Evolutionary conservation across 2,113 vertebrate species (phyloP), one percentile per base, ranked within the genome.

Genomic region (Kryptolebias marmoratus): DNA sequence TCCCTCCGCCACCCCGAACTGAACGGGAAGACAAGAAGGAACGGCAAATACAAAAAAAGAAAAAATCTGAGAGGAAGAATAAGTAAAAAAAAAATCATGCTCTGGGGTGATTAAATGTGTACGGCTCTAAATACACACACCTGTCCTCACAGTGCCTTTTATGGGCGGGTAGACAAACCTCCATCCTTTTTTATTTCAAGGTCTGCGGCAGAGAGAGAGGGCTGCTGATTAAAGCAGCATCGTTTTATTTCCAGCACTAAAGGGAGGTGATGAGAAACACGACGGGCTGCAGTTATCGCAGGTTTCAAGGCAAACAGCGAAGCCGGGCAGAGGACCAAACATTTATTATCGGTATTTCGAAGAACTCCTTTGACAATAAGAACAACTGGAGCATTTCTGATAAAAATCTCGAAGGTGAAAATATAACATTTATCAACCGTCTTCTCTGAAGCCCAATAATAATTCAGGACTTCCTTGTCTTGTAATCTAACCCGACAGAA

Each of bases 121-220:
- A 28, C 22, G 0, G 62, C 48, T 30, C 48, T 65, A 58, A 28
- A 80, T 64, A 70, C 76, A 89, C 45, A 81, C 14, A 81, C 13
- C 16, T 36, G 55, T n/a, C 36, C n/a, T 10, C 5, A 9, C 10
- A 0, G 50, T 36, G 54, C 45, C 4, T 36, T 12, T n/a, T 61
- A 31, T 52, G n/a, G 15, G 31, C 11, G 53, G 5, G n/a, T 14
- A 67, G 4, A 12, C 13, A 47, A 57, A 30, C 73, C 70, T 63
- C 8, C 59, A 54, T 27, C 61, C 65, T 49, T 56, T 9, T 59
- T 68, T 59, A 54, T 47, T 44, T 31, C 11, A 8, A 36, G 44
- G 56, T 32, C 39, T 2, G 52, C 22, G 15, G 58, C 42, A 39
- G 30, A 30, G 44, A 9, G 58, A 66, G 58, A 66, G 62, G 52